A percentile compares a stretch with the other conserved stretches of the same genome.
Conservation (phyloP, 1,140 invertebrate genomes). For the Achroia grisella region DNA sequence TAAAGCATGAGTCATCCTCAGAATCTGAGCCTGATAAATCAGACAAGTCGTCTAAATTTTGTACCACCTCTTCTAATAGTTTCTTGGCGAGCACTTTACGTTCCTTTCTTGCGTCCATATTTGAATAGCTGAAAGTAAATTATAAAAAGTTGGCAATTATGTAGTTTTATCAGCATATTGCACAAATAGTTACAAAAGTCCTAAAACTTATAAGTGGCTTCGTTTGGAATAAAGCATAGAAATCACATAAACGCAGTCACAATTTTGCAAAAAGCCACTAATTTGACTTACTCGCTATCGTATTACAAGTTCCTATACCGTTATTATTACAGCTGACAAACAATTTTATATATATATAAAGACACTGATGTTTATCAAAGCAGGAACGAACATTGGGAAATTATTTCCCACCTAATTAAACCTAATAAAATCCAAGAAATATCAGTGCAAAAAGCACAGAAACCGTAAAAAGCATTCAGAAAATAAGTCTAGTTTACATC, state of each 20-base stretch:
- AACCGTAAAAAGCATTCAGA: slow-evolving; percentile 12
- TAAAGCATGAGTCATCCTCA: slow-evolving; percentile 24
- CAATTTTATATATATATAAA: slow-evolving; percentile 12
- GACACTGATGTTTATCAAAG: slow-evolving; percentile 12
- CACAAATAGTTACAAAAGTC: slow-evolving; percentile 15
- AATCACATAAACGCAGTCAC: slow-evolving; percentile 14
- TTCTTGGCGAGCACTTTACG: slow-evolving; percentile 18
- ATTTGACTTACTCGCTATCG: no score
- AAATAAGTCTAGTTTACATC: slow-evolving; percentile 9
- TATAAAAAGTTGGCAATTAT: slow-evolving; percentile 11
- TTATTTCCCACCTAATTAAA: slow-evolving; percentile 9
- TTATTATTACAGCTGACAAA: slow-evolving; percentile 18
- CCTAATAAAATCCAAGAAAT: slow-evolving; percentile 13
- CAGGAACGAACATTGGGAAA: slow-evolving; percentile 5
- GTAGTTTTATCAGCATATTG: slow-evolving; percentile 10
- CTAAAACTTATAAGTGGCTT: slow-evolving; percentile 12
- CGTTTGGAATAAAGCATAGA: slow-evolving; percentile 8
- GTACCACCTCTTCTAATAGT: slow-evolving; percentile 16
- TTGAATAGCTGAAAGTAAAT: slow-evolving; percentile 15
- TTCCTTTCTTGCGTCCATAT: slow-evolving; percentile 16
- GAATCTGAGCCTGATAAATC: slow-evolving; percentile 24
- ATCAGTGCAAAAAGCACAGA: slow-evolving; percentile 6
- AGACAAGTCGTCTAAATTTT: slow-evolving; percentile 27
- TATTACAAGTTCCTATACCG: slow-evolving; percentile 17
- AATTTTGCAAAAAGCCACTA: slow-evolving; percentile 6